Conservation (phyloP, 2,888 invertebrate species). For the Hetaerina titia region DNA sequence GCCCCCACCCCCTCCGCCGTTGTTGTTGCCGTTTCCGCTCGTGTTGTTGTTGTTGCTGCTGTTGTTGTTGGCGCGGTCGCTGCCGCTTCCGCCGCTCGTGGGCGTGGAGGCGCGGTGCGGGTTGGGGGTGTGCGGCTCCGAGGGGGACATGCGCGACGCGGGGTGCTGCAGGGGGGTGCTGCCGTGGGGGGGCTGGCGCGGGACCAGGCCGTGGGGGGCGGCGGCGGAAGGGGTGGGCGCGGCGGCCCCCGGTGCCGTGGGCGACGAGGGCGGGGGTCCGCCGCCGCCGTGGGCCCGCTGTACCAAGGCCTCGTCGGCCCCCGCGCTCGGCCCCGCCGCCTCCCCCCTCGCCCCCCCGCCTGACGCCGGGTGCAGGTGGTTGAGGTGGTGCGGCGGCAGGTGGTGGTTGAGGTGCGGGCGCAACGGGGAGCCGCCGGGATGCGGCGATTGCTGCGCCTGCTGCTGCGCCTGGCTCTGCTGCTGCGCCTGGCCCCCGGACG, state of each 20-base stretch:
- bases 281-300: background rate
- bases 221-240: background rate
- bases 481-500: slow-evolving; percentile 17
- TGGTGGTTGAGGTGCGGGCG: slow-evolving; percentile 55
- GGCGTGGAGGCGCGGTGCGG: slow-evolving; percentile 57
- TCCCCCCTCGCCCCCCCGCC: slow-evolving; percentile 40
- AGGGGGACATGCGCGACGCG: slow-evolving; percentile 42
- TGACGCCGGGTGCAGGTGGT: slow-evolving; percentile 52
- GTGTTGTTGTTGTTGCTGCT: background rate
- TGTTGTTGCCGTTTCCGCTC: slow-evolving; percentile 12
- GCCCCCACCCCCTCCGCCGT: background rate
- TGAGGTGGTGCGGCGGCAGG: slow-evolving; percentile 53
- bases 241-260: background rate
- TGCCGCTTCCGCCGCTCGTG: slow-evolving; percentile 37
- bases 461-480: slow-evolving; percentile 53
- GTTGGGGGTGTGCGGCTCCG: slow-evolving; percentile 59
- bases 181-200: slow-evolving; percentile 56
- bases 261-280: background rate
- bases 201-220: background rate
- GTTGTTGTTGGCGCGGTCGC: slow-evolving; percentile 45
- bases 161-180: slow-evolving; percentile 53
- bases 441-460: slow-evolving; percentile 61
- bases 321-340: slow-evolving; percentile 56
- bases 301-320: background rate
- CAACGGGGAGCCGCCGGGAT: slow-evolving; percentile 39